These are phyloP conservation scores for Pangasius mekongensis DNA, from an alignment of 2,797 vertebrate genomes.

Conservation along the genomic window DNA sequence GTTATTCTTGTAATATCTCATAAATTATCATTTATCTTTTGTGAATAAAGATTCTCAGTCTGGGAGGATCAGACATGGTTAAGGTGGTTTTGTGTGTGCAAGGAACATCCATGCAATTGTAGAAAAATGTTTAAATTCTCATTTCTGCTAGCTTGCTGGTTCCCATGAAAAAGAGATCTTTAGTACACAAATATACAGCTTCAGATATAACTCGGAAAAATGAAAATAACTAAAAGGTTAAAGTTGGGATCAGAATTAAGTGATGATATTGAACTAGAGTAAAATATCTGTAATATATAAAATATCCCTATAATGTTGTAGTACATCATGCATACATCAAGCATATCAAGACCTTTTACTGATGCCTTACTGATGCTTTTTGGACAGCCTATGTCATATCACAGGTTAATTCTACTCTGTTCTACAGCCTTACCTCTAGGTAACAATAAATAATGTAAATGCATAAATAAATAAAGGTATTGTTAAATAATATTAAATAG, in stretches of 20 bases:
- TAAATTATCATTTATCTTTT: neutral
- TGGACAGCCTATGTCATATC: neutral
- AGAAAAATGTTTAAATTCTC: neutral
- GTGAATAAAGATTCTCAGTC: neutral
- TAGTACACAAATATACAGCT: neutral
- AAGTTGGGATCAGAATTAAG: neutral
- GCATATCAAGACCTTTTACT: neutral
- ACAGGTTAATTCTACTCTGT: neutral
- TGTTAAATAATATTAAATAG: neutral
- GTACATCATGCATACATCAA: neutral
- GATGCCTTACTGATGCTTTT: neutral
- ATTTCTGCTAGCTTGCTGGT: neutral
- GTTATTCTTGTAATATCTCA: neutral
- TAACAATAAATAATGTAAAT: neutral
- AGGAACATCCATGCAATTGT: neutral
- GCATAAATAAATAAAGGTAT: neutral
- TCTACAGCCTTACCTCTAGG: neutral
- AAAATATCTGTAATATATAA: neutral
- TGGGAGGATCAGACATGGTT: neutral
- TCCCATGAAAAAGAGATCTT: neutral
- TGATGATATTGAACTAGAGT: neutral
- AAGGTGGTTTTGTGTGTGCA: neutral
- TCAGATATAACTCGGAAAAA: neutral
- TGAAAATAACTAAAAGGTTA: neutral
- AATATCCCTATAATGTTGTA: neutral